Base-by-base conservation (phyloP, 2,797 vertebrate genomes). In the Sebastes melanostomus region DNA sequence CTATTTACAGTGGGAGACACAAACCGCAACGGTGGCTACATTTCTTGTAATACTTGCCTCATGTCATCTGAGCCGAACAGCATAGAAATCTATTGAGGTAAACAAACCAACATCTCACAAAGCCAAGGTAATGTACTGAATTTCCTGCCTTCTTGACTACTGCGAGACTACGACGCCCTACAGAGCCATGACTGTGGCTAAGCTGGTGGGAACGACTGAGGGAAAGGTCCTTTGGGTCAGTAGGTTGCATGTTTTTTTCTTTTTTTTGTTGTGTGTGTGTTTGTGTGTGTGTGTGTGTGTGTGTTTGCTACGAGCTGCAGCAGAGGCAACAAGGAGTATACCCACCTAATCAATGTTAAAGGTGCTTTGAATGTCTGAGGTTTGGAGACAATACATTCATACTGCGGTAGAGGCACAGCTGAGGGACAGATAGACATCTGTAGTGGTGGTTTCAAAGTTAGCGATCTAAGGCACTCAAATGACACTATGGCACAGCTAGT, bases 381-480 rank as follows among this genome's bases (percentile, higher is more conserved):
- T 95, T 94, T 83, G 83, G 91, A 93, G 91, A 95, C 85, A 34
- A 92, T 95, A 95, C 96, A 96, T 95, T 95, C 94, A 91, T 94
- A 91, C 93, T 91, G 95, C 91, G 75, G 92, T 94, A 89, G 94
- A 95, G 95, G 96, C 95, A 95, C 94, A 88, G 94, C 93, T 92
- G 91, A 94, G 90, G 91, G 91, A 88, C 89, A 92, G 77, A 90
- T 81, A 83, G 88, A 94, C 88, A 91, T 91, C 92, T 92, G 90
- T 89, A 91, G 91, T 91, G 87, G 92, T 90, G 90, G 88, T 88
- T 88, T 88, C 84, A 87, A 85, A 90, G 91, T 93, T 94, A 92
- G 91, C 84, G 42, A 92, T 94, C 95, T 96, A 96, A 96, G 96
- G 96, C 96, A 96, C 96, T 96, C 94, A 91, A 95, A 94, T 91